Evolutionary conservation across 1,140 invertebrate species (phyloP).

Genomic region (Anadara kagoshimensis): DNA sequence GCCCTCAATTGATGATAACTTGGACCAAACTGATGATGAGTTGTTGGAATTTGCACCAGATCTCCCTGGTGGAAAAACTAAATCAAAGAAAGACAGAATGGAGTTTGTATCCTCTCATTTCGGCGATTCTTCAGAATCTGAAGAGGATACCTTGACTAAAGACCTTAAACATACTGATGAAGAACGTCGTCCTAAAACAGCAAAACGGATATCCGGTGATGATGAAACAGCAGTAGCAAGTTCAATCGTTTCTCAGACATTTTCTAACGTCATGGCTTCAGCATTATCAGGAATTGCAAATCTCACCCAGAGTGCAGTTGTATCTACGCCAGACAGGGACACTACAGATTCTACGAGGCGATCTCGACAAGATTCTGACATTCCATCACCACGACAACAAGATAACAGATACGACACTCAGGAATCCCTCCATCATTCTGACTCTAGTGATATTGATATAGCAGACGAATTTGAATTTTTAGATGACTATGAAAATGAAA

Average conservation of each 20-base stretch:
- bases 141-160: slow-evolving; percentile 37
- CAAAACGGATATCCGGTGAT: neutral
- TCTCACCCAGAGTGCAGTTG: slow-evolving; percentile 37
- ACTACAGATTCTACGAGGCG: slow-evolving; percentile 16
- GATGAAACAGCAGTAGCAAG: slow-evolving; percentile 2
- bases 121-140: slow-evolving; percentile 55
- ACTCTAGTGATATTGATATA: slow-evolving; percentile 51
- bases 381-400: slow-evolving; percentile 29
- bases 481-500: slow-evolving; percentile 48
- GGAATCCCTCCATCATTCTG: slow-evolving; percentile 34
- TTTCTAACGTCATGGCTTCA: slow-evolving; percentile 56
- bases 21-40: slow-evolving; percentile 66
- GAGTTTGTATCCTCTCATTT: slow-evolving; percentile 55
- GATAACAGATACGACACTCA: slow-evolving; percentile 43
- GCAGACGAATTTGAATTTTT: slow-evolving; percentile 68
- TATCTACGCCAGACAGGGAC: slow-evolving; percentile 47
- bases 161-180: slow-evolving; percentile 34
- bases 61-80: slow-evolving; percentile 1
- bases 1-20: slow-evolving; percentile 59
- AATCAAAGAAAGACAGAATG: slow-evolving; percentile 30
- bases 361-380: slow-evolving; percentile 34
- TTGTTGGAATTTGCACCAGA: slow-evolving; percentile 27
- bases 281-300: slow-evolving; percentile 53
- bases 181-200: slow-evolving; percentile 27
- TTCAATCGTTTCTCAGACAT: slow-evolving; percentile 49